phyloP scores from a whole-genome alignment of 2,797 vertebrate species.

The Poecilia velifera region DNA sequence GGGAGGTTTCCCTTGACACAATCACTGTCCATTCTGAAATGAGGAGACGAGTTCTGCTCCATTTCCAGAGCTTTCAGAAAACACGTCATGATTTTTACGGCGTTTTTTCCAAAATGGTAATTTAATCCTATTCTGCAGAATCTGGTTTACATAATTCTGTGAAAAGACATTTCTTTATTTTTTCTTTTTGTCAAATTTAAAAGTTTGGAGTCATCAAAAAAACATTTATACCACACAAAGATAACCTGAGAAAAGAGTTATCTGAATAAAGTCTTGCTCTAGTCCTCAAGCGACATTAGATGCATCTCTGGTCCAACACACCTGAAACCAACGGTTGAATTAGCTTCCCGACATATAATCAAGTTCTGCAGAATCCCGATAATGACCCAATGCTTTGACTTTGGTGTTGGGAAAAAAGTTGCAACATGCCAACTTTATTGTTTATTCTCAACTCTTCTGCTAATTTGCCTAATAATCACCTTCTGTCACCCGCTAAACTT shows the following conservation, averaged over 20 bases:
- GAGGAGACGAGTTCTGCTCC: background rate
- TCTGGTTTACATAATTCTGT: background rate
- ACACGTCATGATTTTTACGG: background rate
- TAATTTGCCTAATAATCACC: background rate
- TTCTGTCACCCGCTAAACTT: background rate
- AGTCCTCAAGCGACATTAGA: background rate
- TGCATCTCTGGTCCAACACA: background rate
- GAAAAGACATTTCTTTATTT: background rate
- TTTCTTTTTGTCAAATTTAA: background rate
- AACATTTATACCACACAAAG: background rate
- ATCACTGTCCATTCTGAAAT: conserved; percentile 4
- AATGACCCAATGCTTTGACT: conserved; percentile 1
- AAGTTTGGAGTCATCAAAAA: background rate
- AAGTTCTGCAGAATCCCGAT: background rate
- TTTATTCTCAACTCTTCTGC: background rate
- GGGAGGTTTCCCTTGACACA: conserved; percentile 24
- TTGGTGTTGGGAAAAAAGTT: background rate
- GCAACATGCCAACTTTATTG: background rate
- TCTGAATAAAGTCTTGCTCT: background rate
- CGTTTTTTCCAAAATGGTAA: background rate
- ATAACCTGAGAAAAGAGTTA: background rate
- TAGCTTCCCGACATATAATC: background rate
- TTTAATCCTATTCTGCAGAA: background rate
- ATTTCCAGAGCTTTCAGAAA: conserved; percentile 6
- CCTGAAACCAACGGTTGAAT: background rate